Evolutionary conservation across 1,140 invertebrate genomes (phyloP), one percentile per base, ranked within the genome.

Genomic region (Pseudomyrmex pallidus): DNA sequence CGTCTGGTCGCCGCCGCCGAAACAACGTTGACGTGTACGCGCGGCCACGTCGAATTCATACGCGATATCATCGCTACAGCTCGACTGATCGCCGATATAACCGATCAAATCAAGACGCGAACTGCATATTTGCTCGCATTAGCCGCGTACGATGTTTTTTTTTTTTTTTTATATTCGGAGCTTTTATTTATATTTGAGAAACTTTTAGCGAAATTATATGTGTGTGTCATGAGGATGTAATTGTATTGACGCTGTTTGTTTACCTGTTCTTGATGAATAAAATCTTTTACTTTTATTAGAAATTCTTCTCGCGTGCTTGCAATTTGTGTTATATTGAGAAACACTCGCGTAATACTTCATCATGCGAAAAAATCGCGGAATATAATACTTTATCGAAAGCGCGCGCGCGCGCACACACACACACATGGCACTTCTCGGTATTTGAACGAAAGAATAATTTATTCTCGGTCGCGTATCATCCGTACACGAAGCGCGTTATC

Each of bases 401-500:
- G 46, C 4, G n/a, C 25, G 10, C 17, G 3, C 57, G 9, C 3
- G 17, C n/a, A 20, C 17, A 59, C 22, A 25, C 22, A 25, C 22
- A 15, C 25, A 15, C 22, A 57, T 2, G 0, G 22, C 62, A 56
- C 9, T 3, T 25, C 0, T 66, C 66, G n/a, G 22, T 66, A 77
- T 77, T 77, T 77, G 50, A 67, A 67, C 62, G 74, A 57, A 56
- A 17, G 50, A 67, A 77, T 77, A 77, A 77, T 77, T 80, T 57
- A 72, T 80, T 80, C 44, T 7, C 20, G 7, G 22, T 70, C 68
- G 44, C 22, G 64, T 77, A 56, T 35, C 35, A 35, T 48, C 54
- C 66, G 15, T 35, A 20, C 22, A 44, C 54, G 66, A 52, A 13
- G 50, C 56, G 44, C 22, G n/a, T 1, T 80, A 80, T 80, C 66